These are phyloP conservation scores for Neuroterus valhalla DNA, from an alignment of 1,140 invertebrate genomes.

Conservation along the genomic window DNA sequence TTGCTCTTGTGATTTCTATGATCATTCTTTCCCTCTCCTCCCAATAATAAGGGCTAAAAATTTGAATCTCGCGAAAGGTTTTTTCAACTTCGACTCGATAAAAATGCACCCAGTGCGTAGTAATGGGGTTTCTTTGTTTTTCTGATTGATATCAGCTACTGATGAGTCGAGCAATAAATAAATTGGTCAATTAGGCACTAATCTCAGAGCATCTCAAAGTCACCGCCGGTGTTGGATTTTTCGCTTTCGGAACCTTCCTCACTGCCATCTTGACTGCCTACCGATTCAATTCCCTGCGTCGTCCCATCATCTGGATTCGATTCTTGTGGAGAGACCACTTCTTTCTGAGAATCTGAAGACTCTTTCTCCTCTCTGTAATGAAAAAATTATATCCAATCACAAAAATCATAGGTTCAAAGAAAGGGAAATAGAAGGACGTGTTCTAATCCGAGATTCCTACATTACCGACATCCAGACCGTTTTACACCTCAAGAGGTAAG, in stretches of 20 bases:
- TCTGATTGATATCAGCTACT: background rate
- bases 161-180: background rate
- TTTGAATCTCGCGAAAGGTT: too few relatives aligned
- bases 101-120: background rate
- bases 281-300: slow-evolving; percentile 48
- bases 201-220: slow-evolving; percentile 82
- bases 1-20: background rate
- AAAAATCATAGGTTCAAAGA: too few relatives aligned
- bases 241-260: slow-evolving; percentile 73
- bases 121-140: background rate
- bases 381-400: too few relatives aligned
- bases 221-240: slow-evolving; percentile 85
- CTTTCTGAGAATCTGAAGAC: slow-evolving; percentile 51
- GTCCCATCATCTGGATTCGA: slow-evolving; percentile 57
- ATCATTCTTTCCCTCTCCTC: background rate
- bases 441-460: slow-evolving; percentile 48
- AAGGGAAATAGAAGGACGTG: too few relatives aligned
- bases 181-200: slow-evolving; percentile 31
- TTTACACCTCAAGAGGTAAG: too few relatives aligned
- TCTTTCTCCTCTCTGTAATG: slow-evolving; percentile 47
- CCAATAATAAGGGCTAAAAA: background rate
- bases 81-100: background rate
- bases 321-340: slow-evolving; percentile 53
- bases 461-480: slow-evolving; percentile 34
- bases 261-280: slow-evolving; percentile 65